These are phyloP conservation scores for Trypoxylon attenuatum DNA, from an alignment of 2,888 invertebrate genomes.

Conservation along the genomic window DNA sequence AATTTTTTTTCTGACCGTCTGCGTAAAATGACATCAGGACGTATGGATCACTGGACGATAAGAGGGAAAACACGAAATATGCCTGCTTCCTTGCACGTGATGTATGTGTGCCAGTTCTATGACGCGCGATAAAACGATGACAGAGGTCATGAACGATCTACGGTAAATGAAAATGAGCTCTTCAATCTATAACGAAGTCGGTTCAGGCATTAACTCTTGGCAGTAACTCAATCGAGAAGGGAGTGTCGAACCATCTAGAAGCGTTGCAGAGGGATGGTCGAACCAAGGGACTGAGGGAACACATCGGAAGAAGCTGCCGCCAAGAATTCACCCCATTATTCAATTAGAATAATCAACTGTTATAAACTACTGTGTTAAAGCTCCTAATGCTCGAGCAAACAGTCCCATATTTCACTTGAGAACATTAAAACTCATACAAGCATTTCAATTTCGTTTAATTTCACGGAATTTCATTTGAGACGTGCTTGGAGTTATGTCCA, in stretches of 20 bases:
- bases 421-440: too few relatives aligned
- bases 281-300: slow-evolving; percentile 1
- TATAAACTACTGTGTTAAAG: too few relatives aligned
- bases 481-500: too few relatives aligned
- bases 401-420: too few relatives aligned
- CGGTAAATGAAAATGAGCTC: slow-evolving; percentile 18
- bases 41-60: slow-evolving; percentile 22
- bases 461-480: too few relatives aligned
- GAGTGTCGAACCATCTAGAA: slow-evolving; percentile 35
- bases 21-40: slow-evolving; percentile 14
- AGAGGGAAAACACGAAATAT: slow-evolving; percentile 23
- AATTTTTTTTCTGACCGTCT: slow-evolving; percentile 14
- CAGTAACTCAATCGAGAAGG: slow-evolving; percentile 37
- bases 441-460: too few relatives aligned
- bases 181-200: slow-evolving; percentile 10
- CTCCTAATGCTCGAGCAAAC: too few relatives aligned
- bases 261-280: background rate
- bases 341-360: too few relatives aligned
- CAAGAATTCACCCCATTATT: slow-evolving; percentile 22
- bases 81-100: slow-evolving; percentile 35
- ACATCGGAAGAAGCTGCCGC: slow-evolving; percentile 19
- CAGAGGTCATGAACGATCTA: slow-evolving; percentile 42
- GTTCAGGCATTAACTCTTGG: slow-evolving; percentile 6
- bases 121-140: slow-evolving; percentile 35
- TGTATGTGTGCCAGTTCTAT: slow-evolving; percentile 19